phyloP scores from a whole-genome alignment of 2,113 vertebrate species.

The Eurypyga helias region DNA sequence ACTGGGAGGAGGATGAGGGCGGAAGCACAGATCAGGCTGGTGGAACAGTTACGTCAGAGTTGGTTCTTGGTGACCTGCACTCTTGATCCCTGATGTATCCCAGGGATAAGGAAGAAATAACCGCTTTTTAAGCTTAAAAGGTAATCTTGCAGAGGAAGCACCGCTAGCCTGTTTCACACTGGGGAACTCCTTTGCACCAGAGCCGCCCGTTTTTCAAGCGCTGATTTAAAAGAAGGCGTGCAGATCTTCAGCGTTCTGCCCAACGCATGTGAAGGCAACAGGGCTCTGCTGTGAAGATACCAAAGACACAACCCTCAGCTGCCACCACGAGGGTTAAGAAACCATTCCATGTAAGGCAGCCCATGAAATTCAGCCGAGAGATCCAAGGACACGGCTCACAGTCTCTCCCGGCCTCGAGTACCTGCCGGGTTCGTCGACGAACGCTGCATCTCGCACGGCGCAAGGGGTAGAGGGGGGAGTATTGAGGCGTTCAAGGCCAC shows the following conservation, averaged over 20 bases:
- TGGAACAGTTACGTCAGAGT: fast-evolving
- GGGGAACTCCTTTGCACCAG: background rate
- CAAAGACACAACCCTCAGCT: background rate
- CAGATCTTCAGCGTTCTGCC: too few species aligned
- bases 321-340: background rate
- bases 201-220: background rate
- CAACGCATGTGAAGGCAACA: background rate
- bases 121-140: background rate
- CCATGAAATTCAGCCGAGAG: background rate
- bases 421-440: background rate
- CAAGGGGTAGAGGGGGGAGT: background rate
- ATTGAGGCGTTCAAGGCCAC: background rate
- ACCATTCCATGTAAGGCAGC: background rate
- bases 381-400: fast-evolving
- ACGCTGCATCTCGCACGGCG: fast-evolving
- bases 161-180: background rate
- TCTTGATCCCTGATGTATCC: background rate
- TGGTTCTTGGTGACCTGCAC: background rate
- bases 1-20: background rate
- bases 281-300: background rate
- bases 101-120: background rate
- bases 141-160: background rate
- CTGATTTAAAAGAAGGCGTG: background rate
- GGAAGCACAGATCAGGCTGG: background rate
- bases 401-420: background rate